A percentile compares a stretch with the other conserved stretches of the same genome.
phyloP scores from a whole-genome alignment of 2,888 invertebrate species.

The Drosophila mimica region DNA sequence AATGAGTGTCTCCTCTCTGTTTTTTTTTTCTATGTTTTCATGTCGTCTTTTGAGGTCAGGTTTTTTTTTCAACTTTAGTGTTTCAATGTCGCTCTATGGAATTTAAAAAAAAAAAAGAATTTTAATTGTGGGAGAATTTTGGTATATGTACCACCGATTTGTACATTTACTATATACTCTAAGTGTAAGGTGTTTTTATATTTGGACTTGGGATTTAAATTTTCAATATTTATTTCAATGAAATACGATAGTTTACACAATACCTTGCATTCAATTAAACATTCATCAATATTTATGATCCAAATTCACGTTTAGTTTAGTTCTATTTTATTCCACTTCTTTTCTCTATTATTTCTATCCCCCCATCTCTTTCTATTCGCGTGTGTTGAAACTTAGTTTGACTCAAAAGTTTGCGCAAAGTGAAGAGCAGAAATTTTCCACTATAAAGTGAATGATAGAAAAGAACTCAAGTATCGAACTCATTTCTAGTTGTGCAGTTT shows the following conservation, averaged over 20 bases:
- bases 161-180: background rate
- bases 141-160: background rate
- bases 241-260: no score
- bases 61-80: background rate
- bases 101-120: fast-evolving
- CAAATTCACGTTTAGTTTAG: background rate
- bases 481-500: background rate
- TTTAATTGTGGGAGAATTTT: background rate
- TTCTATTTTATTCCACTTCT: background rate
- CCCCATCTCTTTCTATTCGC: background rate
- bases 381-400: background rate
- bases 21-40: background rate
- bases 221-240: background rate
- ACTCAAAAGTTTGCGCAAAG: background rate
- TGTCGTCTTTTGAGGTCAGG: no score
- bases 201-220: background rate
- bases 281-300: constrained; percentile 16
- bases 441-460: background rate
- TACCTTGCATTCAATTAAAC: background rate
- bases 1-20: background rate
- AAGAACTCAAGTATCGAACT: constrained; percentile 9
- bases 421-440: background rate
- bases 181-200: background rate
- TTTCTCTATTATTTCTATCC: background rate
- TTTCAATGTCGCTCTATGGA: background rate